Base-by-base conservation (phyloP, 2,113 vertebrate species). In the Synchiropus splendidus region DNA sequence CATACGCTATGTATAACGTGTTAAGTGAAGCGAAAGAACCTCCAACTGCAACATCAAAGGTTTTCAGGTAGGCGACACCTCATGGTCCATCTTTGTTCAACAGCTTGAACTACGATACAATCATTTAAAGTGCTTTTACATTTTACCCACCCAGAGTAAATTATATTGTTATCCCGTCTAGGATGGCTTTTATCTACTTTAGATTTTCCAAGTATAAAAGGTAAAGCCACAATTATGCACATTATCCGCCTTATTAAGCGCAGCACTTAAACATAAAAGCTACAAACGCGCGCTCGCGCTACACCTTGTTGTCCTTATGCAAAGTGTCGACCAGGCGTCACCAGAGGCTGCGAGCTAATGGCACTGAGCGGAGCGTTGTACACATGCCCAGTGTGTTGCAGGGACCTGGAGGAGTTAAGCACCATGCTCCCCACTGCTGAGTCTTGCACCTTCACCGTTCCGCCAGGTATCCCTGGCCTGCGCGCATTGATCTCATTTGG, bases 401-500 rank as follows among this genome's bases (percentile, higher is more conserved):
- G 54, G 57, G 64, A 69, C 73, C 63, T 61, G 41, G 39, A 62
- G 65, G 60, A 70, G 59, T 65, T 70, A 55, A 74, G 73, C 71
- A 63, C 59, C 62, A 44, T 53, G 63, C 59, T 75, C 75, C 66
- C 59, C 46, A 51, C 69, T 48, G 63, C 57, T 58, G 78, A 83
- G 79, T 78, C 78, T 80, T 57, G 39, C 80, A 80, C 79, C 72
- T 74, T 71, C 43, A 9, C 74, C 52, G 45, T 64, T 50, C 63
- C 68, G 78, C 69, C 64, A 68, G 74, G 70, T 74, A 69, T 72
- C 48, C 47, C 51, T 75, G 67, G 68, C 68, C 65, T 66, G 59
- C 54, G 54, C 64, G 64, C 70, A 81, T 80, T 83, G 82, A 83
- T 84, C 81, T 81, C 67, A 81, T 82, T 77, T 79, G 81, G 74